phyloP scores from a whole-genome alignment of 2,797 vertebrate genomes.

The Coluber constrictor region DNA sequence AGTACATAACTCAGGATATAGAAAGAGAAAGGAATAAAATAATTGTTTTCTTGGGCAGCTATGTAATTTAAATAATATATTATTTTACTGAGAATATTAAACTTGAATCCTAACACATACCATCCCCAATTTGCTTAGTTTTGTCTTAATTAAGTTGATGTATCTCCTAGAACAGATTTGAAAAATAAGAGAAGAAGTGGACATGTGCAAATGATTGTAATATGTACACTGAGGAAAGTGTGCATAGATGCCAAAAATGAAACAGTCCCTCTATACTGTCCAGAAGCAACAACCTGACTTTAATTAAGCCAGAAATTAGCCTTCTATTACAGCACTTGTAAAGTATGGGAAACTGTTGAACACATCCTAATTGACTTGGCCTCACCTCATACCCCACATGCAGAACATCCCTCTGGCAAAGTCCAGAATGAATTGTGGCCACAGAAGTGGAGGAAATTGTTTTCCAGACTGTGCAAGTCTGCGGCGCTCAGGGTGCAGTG shows the following conservation, averaged over 20 bases:
- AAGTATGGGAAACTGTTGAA: constrained; percentile 27
- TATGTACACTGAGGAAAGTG: constrained; percentile 37
- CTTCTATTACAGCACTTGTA: constrained; percentile 32
- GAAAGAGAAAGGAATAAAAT: not conserved
- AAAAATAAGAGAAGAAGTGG: constrained; percentile 17
- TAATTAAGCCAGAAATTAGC: constrained; percentile 48
- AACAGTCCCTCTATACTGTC: constrained; percentile 39
- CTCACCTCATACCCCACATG: constrained; percentile 7
- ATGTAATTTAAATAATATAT: not conserved
- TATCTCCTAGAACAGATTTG: constrained; percentile 12
- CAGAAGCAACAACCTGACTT: constrained; percentile 47
- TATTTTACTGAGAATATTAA: not conserved
- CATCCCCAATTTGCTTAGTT: not conserved
- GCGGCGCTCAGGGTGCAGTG: not conserved
- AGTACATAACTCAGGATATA: not conserved
- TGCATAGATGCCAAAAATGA: constrained; percentile 41
- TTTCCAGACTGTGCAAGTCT: not conserved
- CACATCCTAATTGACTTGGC: constrained; percentile 28
- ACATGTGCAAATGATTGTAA: constrained; percentile 42
- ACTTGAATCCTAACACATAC: not conserved
- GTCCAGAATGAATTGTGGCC: constrained; percentile 35
- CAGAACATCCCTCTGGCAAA: constrained; percentile 4
- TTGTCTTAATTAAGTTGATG: constrained; percentile 3
- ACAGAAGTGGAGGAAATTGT: constrained; percentile 1
- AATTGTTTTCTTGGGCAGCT: not conserved